These are phyloP conservation scores for Acanthurus leucopareius DNA, from an alignment of 2,797 vertebrate genomes.

Conservation along the genomic window DNA sequence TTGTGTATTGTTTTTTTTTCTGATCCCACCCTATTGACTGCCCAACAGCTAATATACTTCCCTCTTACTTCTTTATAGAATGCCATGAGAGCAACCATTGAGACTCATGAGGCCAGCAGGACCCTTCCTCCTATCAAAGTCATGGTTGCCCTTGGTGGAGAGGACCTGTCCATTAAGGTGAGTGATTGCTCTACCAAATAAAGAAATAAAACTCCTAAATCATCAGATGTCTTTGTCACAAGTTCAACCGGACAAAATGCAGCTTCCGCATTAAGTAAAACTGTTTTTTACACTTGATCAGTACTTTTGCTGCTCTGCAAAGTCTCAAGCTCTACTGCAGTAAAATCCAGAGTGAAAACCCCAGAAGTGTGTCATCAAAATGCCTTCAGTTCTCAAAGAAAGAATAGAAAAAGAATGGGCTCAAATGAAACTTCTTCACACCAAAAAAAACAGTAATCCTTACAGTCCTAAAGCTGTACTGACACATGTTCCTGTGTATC, in stretches of 20 bases:
- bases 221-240: neutral
- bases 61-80: conserved; percentile 80
- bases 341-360: neutral
- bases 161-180: conserved; percentile 91
- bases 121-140: conserved; percentile 87
- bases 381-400: neutral
- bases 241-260: neutral
- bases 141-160: conserved; percentile 88
- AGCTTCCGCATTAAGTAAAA: neutral
- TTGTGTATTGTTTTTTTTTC: neutral
- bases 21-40: neutral
- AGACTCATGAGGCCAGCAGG: conserved; percentile 88
- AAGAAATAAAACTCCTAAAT: neutral
- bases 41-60: neutral
- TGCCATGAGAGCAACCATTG: conserved; percentile 91
- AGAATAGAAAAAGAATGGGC: conserved; percentile 31
- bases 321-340: no score
- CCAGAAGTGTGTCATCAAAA: neutral
- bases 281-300: neutral
- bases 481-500: neutral
- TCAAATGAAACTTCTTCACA: neutral
- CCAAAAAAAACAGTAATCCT: neutral
- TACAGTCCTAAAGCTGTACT: neutral
- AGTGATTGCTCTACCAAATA: neutral
- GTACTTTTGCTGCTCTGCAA: neutral